A percentile compares a stretch with the other conserved stretches of the same genome.
Evolutionary conservation across 1,140 invertebrate species (phyloP).

Genomic region (Scaptodrosophila lebanonensis): DNA sequence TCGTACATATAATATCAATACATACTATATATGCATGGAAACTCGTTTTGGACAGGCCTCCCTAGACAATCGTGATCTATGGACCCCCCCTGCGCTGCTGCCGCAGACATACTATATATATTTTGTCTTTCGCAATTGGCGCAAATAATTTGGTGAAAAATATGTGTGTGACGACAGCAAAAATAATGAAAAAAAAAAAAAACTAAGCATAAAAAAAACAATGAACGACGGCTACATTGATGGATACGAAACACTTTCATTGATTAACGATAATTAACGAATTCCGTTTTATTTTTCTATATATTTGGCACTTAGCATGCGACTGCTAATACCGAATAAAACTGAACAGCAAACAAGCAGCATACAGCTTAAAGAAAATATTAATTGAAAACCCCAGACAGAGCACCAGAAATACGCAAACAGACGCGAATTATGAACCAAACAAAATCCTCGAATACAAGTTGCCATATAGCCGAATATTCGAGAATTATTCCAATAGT

Average conservation of each 20-base stretch:
- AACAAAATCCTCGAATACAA: conserved; percentile 13
- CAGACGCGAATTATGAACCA: background rate
- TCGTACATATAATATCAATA: too few relatives aligned
- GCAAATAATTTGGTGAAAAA: background rate
- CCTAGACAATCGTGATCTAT: conserved; percentile 4
- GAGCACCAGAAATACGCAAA: conserved; percentile 6
- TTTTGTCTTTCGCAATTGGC: conserved; percentile 34
- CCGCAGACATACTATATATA: too few relatives aligned
- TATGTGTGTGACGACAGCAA: background rate
- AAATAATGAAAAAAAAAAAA: background rate
- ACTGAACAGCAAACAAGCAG: conserved; percentile 27
- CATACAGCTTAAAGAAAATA: conserved; percentile 33
- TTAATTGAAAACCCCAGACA: conserved; percentile 67
- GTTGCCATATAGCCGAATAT: too few relatives aligned
- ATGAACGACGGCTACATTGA: background rate
- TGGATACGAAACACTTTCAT: conserved; percentile 32
- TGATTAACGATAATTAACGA: conserved; percentile 63
- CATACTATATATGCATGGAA: too few relatives aligned
- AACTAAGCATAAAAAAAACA: background rate
- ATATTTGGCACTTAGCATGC: conserved; percentile 46
- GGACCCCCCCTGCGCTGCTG: too few relatives aligned
- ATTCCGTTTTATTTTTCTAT: conserved; percentile 26
- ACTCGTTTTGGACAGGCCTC: conserved; percentile 31
- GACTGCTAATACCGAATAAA: conserved; percentile 61
- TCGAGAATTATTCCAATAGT: too few relatives aligned